These are phyloP conservation scores for Thalassoma bifasciatum DNA, from an alignment of 2,113 vertebrate genomes.

Conservation along the genomic window DNA sequence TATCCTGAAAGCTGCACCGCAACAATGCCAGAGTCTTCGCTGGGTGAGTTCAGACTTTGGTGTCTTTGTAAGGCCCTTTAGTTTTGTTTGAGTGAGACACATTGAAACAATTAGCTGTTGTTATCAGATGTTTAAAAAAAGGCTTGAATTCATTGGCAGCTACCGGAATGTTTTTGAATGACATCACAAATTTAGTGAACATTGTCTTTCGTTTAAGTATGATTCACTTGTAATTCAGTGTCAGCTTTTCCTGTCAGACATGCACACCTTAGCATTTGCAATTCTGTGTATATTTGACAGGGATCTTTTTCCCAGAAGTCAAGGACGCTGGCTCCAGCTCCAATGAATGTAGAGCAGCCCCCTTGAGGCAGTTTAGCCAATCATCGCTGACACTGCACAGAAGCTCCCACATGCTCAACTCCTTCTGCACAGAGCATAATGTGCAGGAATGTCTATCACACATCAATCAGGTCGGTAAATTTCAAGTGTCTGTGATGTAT, in stretches of 20 bases:
- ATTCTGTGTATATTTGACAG: conserved; percentile 6
- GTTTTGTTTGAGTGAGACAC: not conserved
- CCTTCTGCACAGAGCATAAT: conserved; percentile 95
- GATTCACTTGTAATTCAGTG: not conserved
- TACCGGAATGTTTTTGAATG: too few species aligned
- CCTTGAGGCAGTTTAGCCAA: conserved; percentile 82
- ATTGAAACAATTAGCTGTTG: not conserved
- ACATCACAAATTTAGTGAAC: too few species aligned
- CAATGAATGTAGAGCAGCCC: conserved; percentile 85
- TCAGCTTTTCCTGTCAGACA: not conserved
- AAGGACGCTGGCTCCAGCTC: conserved; percentile 79
- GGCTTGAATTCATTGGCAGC: too few species aligned
- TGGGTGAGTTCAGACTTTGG: conserved; percentile 80
- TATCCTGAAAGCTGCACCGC: conserved; percentile 83
- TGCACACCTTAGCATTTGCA: not conserved
- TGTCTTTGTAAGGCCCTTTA: not conserved
- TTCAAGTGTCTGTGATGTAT: not conserved
- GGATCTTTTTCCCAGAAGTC: conserved; percentile 77
- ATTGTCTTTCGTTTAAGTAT: not conserved
- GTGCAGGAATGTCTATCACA: conserved; percentile 91
- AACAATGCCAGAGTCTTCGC: conserved; percentile 87
- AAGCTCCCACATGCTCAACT: conserved; percentile 82
- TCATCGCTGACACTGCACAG: conserved; percentile 83
- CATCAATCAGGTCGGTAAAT: conserved; percentile 87
- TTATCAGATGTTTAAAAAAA: not conserved